Evolutionary conservation across 2,888 invertebrate species (phyloP).

Genomic region (Cerastis rubricosa): DNA sequence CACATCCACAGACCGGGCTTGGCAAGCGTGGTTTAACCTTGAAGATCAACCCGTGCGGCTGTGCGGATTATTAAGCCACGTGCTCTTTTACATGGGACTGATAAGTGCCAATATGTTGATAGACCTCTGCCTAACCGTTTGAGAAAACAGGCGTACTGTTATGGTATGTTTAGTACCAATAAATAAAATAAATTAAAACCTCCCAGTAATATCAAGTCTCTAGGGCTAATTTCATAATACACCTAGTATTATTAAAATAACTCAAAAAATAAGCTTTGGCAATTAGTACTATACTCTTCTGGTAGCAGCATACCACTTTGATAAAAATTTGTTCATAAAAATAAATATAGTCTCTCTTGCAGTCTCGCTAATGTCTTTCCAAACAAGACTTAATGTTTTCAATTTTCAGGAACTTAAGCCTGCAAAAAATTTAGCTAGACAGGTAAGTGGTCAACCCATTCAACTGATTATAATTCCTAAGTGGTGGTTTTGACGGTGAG

Average conservation of each 20-base stretch:
- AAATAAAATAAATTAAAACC: not conserved
- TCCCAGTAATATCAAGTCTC: not conserved
- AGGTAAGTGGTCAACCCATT: not conserved
- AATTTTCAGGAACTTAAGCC: conserved; percentile 1
- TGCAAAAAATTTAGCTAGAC: not conserved
- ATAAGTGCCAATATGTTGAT: too few relatives aligned
- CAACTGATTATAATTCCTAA: not conserved
- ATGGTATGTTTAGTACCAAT: too few relatives aligned
- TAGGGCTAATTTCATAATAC: not conserved
- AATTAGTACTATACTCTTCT: not conserved
- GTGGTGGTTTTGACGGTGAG: not conserved
- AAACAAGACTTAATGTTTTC: not conserved
- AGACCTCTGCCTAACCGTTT: too few relatives aligned
- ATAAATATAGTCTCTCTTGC: not conserved
- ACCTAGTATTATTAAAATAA: not conserved
- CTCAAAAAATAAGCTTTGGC: not conserved
- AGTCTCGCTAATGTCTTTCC: not conserved
- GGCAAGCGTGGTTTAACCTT: too few relatives aligned
- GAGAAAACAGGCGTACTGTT: too few relatives aligned
- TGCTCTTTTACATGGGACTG: too few relatives aligned
- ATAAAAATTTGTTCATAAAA: not conserved
- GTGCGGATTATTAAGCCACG: too few relatives aligned
- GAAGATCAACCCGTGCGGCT: too few relatives aligned
- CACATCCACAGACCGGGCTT: too few relatives aligned
- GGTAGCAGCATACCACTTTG: not conserved